Conservation (phyloP, 2,888 invertebrate species). For the Lapara coniferarum region DNA sequence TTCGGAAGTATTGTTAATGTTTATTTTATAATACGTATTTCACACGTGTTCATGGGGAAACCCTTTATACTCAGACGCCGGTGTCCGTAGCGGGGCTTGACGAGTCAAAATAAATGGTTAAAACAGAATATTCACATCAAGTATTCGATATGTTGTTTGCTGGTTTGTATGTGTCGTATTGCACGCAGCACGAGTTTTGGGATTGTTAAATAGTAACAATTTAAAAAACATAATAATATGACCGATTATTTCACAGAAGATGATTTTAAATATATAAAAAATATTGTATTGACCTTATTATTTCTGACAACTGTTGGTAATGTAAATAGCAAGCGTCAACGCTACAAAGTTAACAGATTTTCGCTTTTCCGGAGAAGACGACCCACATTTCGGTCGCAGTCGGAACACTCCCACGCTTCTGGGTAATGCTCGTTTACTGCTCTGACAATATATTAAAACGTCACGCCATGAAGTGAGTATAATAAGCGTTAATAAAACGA, state of each 20-base stretch:
- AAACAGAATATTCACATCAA: slow-evolving; percentile 8
- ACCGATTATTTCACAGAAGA: too few species aligned
- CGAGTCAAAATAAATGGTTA: not conserved
- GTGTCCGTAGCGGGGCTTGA: too few species aligned
- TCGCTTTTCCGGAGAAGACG: slow-evolving; percentile 54
- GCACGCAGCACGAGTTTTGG: too few species aligned
- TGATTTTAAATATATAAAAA: too few species aligned
- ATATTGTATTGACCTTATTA: too few species aligned
- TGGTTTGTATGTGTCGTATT: too few species aligned
- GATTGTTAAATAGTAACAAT: not conserved
- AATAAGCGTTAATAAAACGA: slow-evolving; percentile 29
- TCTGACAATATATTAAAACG: slow-evolving; percentile 68
- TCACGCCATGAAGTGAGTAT: slow-evolving; percentile 48
- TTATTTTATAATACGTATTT: not conserved
- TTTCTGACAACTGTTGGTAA: not conserved
- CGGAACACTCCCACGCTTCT: slow-evolving; percentile 66
- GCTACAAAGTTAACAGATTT: slow-evolving; percentile 11
- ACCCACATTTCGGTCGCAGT: slow-evolving; percentile 58
- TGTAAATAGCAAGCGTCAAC: slow-evolving; percentile 9
- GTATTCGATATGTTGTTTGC: not conserved
- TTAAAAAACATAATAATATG: too few species aligned
- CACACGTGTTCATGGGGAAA: too few species aligned
- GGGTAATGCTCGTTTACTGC: slow-evolving; percentile 64
- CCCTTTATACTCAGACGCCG: too few species aligned
- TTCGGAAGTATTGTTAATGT: slow-evolving; percentile 26